Evolutionary conservation across 2,113 vertebrate genomes (phyloP).

Genomic region (Hydrolagus affinis): DNA sequence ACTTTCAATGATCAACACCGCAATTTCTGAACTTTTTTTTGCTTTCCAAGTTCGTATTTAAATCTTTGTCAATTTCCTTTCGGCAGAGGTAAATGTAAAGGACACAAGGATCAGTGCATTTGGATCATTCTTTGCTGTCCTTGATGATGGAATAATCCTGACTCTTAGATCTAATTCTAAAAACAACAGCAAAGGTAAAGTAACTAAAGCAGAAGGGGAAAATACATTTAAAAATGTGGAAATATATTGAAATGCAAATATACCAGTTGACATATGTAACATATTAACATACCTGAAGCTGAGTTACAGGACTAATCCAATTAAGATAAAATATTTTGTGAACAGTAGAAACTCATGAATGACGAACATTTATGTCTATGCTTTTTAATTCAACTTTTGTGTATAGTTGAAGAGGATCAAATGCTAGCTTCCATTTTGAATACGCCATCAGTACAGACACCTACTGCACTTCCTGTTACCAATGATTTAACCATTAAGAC

Average conservation of each 20-base stretch:
- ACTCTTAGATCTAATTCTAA: constrained; percentile 69
- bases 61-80: constrained; percentile 26
- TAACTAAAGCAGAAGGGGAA: constrained; percentile 36
- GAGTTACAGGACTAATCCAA: too few relatives aligned
- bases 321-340: too few relatives aligned
- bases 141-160: constrained; percentile 73
- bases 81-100: constrained; percentile 37
- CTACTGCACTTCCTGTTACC: constrained; percentile 39
- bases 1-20: not conserved
- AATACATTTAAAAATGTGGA: not conserved
- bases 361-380: too few relatives aligned
- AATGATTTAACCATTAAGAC: constrained; percentile 28
- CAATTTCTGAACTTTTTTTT: not conserved
- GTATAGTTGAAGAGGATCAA: constrained; percentile 46
- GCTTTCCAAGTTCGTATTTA: not conserved
- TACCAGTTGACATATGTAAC: too few relatives aligned
- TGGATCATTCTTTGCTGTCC: constrained; percentile 73
- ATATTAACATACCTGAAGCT: too few relatives aligned
- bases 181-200: constrained; percentile 62
- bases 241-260: too few relatives aligned
- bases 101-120: constrained; percentile 54
- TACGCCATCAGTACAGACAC: constrained; percentile 47
- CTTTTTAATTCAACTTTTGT: not conserved
- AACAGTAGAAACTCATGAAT: too few relatives aligned
- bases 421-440: constrained; percentile 49